phyloP scores from a whole-genome alignment of 2,113 vertebrate species.

The Sialia sialis region DNA sequence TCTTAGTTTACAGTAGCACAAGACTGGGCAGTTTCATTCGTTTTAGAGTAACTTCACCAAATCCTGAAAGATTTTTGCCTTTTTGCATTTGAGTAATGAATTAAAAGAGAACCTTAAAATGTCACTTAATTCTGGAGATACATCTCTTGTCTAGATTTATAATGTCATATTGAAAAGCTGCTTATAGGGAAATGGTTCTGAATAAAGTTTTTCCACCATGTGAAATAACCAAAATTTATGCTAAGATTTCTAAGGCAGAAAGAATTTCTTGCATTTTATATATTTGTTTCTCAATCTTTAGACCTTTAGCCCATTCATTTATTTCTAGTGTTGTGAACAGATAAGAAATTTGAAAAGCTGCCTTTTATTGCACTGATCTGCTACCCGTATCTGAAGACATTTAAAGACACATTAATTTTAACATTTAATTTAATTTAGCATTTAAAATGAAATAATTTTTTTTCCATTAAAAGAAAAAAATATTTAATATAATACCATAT shows the following conservation, averaged over 20 bases:
- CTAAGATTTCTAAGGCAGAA: not conserved
- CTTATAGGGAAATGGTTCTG: not conserved
- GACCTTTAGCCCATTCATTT: not conserved
- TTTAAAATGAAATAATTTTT: not conserved
- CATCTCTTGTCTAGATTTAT: not conserved
- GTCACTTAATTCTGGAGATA: not conserved
- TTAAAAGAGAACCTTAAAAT: not conserved
- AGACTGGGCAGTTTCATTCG: rapidly evolving
- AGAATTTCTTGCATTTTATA: not conserved
- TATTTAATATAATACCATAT: not conserved
- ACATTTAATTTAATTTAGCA: not conserved
- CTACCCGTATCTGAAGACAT: not conserved
- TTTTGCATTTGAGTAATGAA: not conserved
- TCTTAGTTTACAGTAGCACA: not conserved
- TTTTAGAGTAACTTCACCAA: not conserved
- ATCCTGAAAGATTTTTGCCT: not conserved
- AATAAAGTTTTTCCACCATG: not conserved
- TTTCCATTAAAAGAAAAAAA: not conserved
- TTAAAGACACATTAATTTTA: not conserved
- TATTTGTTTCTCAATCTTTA: not conserved
- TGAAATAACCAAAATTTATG: not conserved
- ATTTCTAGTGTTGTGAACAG: not conserved
- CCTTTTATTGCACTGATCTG: not conserved
- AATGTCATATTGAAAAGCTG: not conserved
- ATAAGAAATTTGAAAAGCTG: not conserved